Percentiles rank a stretch among this genome's conserved stretches.
phyloP scores from a whole-genome alignment of 2,888 invertebrate species.

The Cotesia congregata region DNA sequence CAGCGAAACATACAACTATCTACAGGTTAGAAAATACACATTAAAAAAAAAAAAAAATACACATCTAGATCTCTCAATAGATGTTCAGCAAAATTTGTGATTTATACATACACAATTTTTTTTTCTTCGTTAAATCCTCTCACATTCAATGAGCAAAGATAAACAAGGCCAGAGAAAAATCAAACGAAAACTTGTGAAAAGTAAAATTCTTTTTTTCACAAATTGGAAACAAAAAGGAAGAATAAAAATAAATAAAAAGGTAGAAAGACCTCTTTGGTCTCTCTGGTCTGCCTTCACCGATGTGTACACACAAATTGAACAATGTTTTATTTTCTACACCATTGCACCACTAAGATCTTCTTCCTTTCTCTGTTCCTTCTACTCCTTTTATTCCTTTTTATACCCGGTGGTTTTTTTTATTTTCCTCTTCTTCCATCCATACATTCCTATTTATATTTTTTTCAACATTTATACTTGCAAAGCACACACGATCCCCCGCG shows the following conservation, averaged over 20 bases:
- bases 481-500: conserved; percentile 34
- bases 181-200: conserved; percentile 31
- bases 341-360: conserved; percentile 42
- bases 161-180: conserved; percentile 40
- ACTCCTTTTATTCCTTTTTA: conserved; percentile 17
- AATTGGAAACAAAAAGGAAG: conserved; percentile 40
- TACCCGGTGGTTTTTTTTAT: neutral
- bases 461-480: conserved; percentile 13
- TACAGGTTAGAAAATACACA: conserved; percentile 82
- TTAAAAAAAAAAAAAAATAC: neutral
- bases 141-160: conserved; percentile 34
- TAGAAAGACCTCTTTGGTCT: conserved; percentile 55
- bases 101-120: neutral
- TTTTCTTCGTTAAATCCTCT: neutral
- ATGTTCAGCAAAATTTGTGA: conserved; percentile 27
- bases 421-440: conserved; percentile 7
- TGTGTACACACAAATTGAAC: conserved; percentile 41
- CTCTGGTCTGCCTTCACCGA: conserved; percentile 40
- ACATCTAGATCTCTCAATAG: conserved; percentile 22
- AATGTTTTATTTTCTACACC: conserved; percentile 47
- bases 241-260: conserved; percentile 52
- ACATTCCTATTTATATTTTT: conserved; percentile 1
- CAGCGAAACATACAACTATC: conserved; percentile 94
- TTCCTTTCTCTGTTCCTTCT: conserved; percentile 18
- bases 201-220: conserved; percentile 10